Evolutionary conservation across 2,797 vertebrate species (phyloP), one percentile per base, ranked within the genome.

Genomic region (Spondyliosoma cantharus): DNA sequence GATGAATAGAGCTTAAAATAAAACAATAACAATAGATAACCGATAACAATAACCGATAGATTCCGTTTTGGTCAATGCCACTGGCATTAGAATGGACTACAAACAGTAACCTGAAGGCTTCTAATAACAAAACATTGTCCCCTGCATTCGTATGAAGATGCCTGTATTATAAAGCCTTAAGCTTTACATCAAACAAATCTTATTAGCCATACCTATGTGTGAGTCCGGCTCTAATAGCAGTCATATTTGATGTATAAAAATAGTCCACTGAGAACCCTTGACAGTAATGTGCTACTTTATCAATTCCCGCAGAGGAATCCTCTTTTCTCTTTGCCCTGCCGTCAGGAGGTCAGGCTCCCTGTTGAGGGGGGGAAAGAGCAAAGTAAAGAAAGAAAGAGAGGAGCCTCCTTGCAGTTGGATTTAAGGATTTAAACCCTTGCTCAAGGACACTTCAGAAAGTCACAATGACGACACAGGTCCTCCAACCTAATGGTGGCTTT

Each of bases 201-300:
- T 17, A 32, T 62, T 42, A 27, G 29, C 19, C 11, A 3, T 27
- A 61, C 5, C 8, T 1, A 27, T 29, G 17, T 48, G 20, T 57
- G 4, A 59, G 9, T 65, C 56, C 4, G 48, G 19, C 56, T 70
- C 4, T n/a, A 59, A 42, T 46, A 70, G 50, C 15, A 61, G 61
- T 57, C 37, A 64, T 56, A 48, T 67, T 45, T 74, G 53, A 70
- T 45, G 22, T 25, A 53, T 64, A 56, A 74, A 84, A 76, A 82
- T 66, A 76, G 37, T 45, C 45, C 15, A 48, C 22, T 60, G 52
- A 67, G 62, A 58, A 61, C 50, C 52, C 76, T 48, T 70, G 53
- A 69, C 61, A 76, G 48, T 56, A 70, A 65, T n/a, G 61, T 74
- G 66, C 81, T 52, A 24, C 59, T 61, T 78, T 74, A 76, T 88